Conservation (phyloP, 2,113 vertebrate species). For the Orcinus orca region DNA sequence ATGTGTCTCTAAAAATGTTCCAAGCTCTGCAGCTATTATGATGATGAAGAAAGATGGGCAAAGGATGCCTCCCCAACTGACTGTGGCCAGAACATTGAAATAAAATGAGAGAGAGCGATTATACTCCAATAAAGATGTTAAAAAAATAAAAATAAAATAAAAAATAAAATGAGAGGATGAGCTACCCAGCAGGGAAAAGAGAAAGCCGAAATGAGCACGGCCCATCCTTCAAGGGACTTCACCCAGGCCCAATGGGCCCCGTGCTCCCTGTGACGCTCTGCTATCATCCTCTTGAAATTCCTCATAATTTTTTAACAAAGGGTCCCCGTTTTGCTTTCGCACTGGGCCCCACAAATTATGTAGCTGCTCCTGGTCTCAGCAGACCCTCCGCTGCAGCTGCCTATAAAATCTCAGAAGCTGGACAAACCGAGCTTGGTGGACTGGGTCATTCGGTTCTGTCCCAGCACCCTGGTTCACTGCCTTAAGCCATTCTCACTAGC, state of each 20-base stretch:
- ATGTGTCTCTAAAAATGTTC: neutral
- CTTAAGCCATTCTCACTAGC: neutral
- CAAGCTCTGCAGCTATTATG: neutral
- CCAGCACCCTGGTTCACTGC: neutral
- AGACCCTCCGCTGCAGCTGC: neutral
- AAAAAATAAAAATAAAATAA: too few relatives aligned
- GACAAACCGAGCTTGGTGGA: neutral
- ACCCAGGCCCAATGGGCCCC: accelerated
- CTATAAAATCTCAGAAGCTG: neutral
- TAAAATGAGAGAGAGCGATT: neutral
- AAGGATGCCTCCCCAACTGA: neutral
- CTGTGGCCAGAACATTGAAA: neutral
- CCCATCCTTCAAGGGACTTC: neutral
- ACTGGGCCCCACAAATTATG: neutral
- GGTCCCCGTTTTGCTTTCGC: neutral
- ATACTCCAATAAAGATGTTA: too few relatives aligned
- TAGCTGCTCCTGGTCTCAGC: neutral
- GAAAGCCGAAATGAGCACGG: neutral
- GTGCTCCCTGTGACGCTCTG: neutral
- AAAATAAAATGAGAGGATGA: neutral
- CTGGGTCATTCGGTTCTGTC: neutral
- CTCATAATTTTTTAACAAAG: neutral
- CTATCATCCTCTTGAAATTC: neutral
- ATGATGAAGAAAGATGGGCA: neutral
- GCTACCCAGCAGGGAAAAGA: neutral